Base-by-base conservation (phyloP, 2,113 vertebrate species). In the Pavo muticus region DNA sequence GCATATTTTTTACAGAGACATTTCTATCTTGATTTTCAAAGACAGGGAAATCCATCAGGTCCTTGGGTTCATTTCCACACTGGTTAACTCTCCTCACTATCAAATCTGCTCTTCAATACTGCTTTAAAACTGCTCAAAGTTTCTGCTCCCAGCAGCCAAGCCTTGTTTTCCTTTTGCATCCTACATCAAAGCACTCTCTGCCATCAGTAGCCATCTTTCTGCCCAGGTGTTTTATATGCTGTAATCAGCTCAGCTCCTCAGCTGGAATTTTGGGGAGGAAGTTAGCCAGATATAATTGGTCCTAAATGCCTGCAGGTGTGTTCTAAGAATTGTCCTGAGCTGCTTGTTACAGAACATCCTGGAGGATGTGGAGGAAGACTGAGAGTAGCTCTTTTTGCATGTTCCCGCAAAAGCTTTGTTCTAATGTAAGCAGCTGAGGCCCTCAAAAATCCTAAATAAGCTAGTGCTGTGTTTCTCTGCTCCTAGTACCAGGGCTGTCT, bases 401-500 rank as follows among this genome's bases (percentile, higher is more conserved):
- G 17, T 9, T 0, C 4, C 1, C 0, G 1, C 1, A 1, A 56
- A 65, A 69, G 29, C 35, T 79, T 60, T 52, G 6, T 42, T 90
- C 57, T 44, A 14, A 20, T 14, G 20, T 15, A 30, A 47, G 75
- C 45, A 48, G 48, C 74, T 39, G 13, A 40, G 6, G 59, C 44
- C 59, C 25, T 30, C 52, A 50, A 24, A 60, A 83, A 79, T 57
- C 47, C 19, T 40, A 24, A 82, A 17, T 47, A 5, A 10, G 20
- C 3, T 8, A 29, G 42, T n/a, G 40, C 13, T 13, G 35, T 75
- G 12, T 44, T 85, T 44, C 16, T 78, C 15, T 27, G 23, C 25
- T 40, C 2, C 9, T 24, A 50, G 40, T 39, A 10, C 10, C 16
- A 14, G 54, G 27, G 52, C 27, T 15, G 16, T 7, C 3, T 40